phyloP scores from a whole-genome alignment of 2,797 vertebrate genomes.

The Tadarida brasiliensis region DNA sequence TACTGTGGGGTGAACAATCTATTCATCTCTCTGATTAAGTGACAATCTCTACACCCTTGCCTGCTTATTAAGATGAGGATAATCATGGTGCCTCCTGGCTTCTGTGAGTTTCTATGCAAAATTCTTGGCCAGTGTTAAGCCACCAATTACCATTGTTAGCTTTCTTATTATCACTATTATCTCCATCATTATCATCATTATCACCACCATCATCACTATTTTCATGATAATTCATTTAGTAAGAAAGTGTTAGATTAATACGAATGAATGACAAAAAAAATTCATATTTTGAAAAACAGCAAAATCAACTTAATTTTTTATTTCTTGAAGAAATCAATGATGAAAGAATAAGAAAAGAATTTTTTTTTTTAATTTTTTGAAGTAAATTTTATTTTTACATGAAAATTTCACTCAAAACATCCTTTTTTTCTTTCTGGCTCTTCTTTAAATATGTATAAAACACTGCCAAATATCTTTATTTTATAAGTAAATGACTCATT shows the following conservation, averaged over 20 bases:
- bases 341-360: background rate
- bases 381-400: background rate
- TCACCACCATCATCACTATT: background rate
- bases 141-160: background rate
- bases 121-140: background rate
- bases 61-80: background rate
- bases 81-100: background rate
- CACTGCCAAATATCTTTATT: background rate
- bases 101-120: background rate
- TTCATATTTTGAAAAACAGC: background rate
- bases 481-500: background rate
- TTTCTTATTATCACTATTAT: background rate
- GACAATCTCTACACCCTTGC: background rate
- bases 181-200: too few relatives aligned
- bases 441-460: background rate
- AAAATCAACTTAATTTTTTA: background rate
- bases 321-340: background rate
- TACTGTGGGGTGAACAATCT: rapidly evolving
- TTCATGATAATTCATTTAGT: background rate
- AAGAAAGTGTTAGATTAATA: background rate
- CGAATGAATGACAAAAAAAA: background rate
- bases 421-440: background rate
- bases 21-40: background rate
- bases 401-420: background rate
- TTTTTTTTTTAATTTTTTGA: background rate